Evolutionary conservation across 2,797 vertebrate species (phyloP), one percentile per base, ranked within the genome.

Genomic region (Kryptolebias ocellatus): DNA sequence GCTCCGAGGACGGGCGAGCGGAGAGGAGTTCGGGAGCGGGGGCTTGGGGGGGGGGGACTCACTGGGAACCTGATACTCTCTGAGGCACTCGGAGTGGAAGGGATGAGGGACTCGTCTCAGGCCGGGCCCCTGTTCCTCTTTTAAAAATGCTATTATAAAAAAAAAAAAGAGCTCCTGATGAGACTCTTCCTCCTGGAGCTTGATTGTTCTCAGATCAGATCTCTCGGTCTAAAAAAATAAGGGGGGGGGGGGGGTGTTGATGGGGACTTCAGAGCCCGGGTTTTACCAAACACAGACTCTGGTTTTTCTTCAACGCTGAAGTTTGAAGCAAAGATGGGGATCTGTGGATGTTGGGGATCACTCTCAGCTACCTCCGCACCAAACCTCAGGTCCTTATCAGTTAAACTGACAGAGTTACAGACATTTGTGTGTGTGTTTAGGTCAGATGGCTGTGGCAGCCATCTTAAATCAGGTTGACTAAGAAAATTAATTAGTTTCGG

Each of bases 11-110:
- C 73, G 80, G 79, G 77, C 75, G 49, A 60, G 72, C n/a, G 28
- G 80, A 52, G 80, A 82, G 20, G 81, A 71, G 62, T 17, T 2
- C 61, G 74, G 71, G 20, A 24, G 20, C 20, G 20, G 20, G 20
- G 20, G 20, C 20, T 24, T 24, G 20, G 20, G 20, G 20, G 20
- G 20, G 20, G 76, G 66, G 79, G 78, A 80, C 84, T 70, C 54
- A 74, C 78, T 10, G 64, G 79, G 79, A 91, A 92, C 24, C 4
- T 27, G 86, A 92, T 90, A 86, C 84, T 83, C 78, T 80, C 75
- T 57, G 2, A 67, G 85, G 83, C 76, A 74, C 77, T 87, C 67
- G 0, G 72, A 34, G 76, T 55, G 78, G 84, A 88, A 80, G 84
- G 68, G 67, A 87, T 51, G 81, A 84, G 73, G 82, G 9, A 85